phyloP scores from a whole-genome alignment of 2,113 vertebrate genomes.

The Catharus minimus region DNA sequence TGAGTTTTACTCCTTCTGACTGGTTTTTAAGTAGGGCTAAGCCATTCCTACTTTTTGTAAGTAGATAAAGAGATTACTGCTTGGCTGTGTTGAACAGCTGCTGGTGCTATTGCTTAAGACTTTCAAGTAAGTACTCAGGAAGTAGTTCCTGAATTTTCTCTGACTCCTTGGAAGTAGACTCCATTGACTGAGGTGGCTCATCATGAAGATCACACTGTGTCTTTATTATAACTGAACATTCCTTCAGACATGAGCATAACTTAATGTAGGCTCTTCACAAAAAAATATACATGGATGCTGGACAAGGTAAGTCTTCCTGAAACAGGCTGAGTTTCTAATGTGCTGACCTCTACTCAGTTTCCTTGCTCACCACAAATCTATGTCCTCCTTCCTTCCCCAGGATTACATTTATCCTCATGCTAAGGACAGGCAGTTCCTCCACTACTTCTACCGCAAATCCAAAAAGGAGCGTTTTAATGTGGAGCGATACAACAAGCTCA shows the following conservation, averaged over 20 bases:
- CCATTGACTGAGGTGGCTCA: neutral
- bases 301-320: neutral
- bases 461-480: slow-evolving; percentile 82
- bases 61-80: neutral
- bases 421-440: slow-evolving; percentile 87
- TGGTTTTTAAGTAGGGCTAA: neutral
- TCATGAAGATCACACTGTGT: accelerated
- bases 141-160: neutral
- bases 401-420: slow-evolving; percentile 86
- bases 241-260: neutral
- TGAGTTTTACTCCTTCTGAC: neutral
- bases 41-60: neutral
- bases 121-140: neutral
- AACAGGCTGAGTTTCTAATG: neutral
- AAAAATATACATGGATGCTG: neutral
- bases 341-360: neutral
- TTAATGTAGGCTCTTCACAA: neutral
- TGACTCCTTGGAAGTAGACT: neutral
- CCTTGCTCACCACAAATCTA: neutral
- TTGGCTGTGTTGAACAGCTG: neutral
- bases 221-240: neutral
- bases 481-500: slow-evolving; percentile 86
- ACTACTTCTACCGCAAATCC: slow-evolving; percentile 85
- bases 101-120: neutral
- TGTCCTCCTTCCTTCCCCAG: slow-evolving; percentile 67